Evolutionary conservation across 2,888 invertebrate genomes (phyloP).

Genomic region (Synergus umbraculus): DNA sequence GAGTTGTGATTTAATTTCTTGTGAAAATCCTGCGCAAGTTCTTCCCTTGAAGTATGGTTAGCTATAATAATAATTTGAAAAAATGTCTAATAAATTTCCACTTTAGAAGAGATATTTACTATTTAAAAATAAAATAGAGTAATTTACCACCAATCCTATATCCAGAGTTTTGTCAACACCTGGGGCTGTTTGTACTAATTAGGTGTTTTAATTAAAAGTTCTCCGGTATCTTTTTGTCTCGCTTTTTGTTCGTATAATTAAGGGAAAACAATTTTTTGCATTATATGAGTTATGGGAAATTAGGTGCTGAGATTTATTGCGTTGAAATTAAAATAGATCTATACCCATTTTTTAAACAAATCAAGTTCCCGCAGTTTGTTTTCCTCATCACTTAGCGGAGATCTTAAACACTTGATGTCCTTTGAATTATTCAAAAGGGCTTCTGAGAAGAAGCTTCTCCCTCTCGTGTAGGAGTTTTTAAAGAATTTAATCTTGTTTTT

Average conservation of each 20-base stretch:
- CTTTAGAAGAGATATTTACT: no score
- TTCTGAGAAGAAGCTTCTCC: background rate
- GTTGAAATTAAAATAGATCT: background rate
- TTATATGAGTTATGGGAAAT: no score
- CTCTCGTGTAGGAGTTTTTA: conserved; percentile 22
- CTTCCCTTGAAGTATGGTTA: background rate
- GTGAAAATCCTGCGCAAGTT: background rate
- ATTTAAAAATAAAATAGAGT: background rate
- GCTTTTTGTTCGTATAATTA: background rate
- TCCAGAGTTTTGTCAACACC: background rate
- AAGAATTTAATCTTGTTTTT: conserved; percentile 35
- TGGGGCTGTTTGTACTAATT: background rate
- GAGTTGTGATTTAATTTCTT: background rate
- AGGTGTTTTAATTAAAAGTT: background rate
- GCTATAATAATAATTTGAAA: no score
- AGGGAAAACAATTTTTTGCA: background rate
- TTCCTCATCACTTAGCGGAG: background rate
- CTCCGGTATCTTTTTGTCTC: background rate
- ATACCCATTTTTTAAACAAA: background rate
- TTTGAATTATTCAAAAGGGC: conserved; percentile 22
- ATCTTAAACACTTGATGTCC: conserved; percentile 9
- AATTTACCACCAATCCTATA: background rate
- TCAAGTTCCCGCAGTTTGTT: background rate
- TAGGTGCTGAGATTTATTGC: background rate
- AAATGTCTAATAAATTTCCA: no score